These are phyloP conservation scores for Aptenodytes patagonicus DNA, from an alignment of 2,113 vertebrate genomes.

Conservation along the genomic window DNA sequence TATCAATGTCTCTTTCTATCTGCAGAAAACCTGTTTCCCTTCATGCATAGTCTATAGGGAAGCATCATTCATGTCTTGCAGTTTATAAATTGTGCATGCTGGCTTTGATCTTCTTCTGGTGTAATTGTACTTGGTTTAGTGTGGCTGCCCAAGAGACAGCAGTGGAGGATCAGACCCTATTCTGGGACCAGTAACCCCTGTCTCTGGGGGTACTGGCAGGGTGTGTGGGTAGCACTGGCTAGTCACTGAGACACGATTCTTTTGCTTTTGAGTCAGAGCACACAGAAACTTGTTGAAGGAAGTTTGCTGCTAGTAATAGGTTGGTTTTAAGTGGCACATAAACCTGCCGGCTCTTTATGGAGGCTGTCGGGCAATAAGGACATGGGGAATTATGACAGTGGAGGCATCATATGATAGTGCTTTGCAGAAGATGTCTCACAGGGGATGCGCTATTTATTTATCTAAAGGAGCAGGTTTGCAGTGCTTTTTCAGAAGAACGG, in stretches of 20 bases:
- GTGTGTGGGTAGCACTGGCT: neutral
- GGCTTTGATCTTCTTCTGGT: neutral
- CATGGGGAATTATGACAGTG: conserved; percentile 26
- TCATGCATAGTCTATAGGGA: neutral
- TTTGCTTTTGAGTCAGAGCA: neutral
- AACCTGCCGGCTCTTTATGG: conserved; percentile 55
- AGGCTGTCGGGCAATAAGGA: conserved; percentile 63
- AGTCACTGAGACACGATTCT: neutral
- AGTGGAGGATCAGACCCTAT: no score
- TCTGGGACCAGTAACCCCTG: neutral
- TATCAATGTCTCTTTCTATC: neutral
- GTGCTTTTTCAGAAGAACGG: conserved; percentile 8
- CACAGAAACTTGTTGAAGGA: neutral
- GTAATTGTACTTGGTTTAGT: neutral
- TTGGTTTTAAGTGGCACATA: conserved; percentile 44
- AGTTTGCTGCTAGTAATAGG: neutral
- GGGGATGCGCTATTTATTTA: conserved; percentile 42
- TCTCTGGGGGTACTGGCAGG: neutral
- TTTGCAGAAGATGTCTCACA: conserved; percentile 14
- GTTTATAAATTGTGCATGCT: neutral
- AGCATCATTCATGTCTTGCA: neutral
- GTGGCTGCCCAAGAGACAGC: neutral
- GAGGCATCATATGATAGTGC: neutral
- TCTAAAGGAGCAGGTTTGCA: conserved; percentile 31
- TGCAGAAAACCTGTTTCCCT: neutral